Evolutionary conservation across 2,113 vertebrate genomes (phyloP), one percentile per base, ranked within the genome.

Genomic region (Gobiocypris rarus): DNA sequence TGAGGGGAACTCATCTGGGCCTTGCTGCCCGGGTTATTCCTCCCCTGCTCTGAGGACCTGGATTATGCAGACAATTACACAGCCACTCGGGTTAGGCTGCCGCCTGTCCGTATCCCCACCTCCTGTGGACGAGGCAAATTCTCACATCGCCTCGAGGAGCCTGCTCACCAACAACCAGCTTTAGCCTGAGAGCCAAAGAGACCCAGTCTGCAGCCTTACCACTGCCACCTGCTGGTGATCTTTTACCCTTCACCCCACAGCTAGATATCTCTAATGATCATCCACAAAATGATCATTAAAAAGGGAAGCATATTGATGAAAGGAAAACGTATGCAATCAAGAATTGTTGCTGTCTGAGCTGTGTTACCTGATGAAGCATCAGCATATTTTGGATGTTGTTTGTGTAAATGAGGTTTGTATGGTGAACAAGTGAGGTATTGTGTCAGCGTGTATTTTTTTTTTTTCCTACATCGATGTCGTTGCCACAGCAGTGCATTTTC

Each of bases 1-100:
- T 81, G 85, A 81, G 85, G 86, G 85, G 70, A 89, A 69, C 88
- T 86, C 86, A 80, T 81, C 75, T 79, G 80, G 73, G 63, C 43
- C 41, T 1, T 50, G 43, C 52, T 69, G 80, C 74, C n/a, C 19
- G 63, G 45, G 69, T 75, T 43, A 65, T 59, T 81, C 28, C 34
- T 61, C 69, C 34, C 48, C 58, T 84, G 82, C 74, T 77, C 74
- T 67, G 26, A 67, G 83, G 59, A 38, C 28, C 74, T 56, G 75
- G 59, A 69, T 77, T 84, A 77, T 56, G 34, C 59, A 38, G 74
- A 77, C 74, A 80, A 61, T 84, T 77, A 77, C 74, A 17, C 83
- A 69, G 83, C 59, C 74, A 41, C 83, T 84, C 73, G 59, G 83
- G 74, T 84, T 67, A 43, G 82, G 13, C 73, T 77, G 45, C 83